Conservation (phyloP, 1,140 invertebrate genomes). For the Cydia strobilella region DNA sequence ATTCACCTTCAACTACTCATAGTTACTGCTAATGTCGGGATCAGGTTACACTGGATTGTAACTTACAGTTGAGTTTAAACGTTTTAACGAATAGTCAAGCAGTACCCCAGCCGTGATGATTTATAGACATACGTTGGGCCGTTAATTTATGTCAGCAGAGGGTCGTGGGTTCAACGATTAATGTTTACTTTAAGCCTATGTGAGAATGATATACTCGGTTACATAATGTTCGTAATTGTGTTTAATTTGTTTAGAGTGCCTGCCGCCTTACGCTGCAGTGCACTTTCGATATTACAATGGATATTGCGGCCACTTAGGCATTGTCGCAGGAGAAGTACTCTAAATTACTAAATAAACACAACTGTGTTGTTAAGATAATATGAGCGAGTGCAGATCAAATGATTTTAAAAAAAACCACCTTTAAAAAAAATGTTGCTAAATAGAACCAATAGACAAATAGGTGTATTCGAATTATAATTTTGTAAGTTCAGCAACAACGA, state of each 20-base stretch:
- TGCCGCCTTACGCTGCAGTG: background rate
- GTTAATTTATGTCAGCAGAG: conserved; percentile 17
- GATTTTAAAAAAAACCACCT: too few relatives aligned
- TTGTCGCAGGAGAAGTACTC: background rate
- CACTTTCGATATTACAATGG: background rate
- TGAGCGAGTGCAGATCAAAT: too few relatives aligned
- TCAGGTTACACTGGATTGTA: background rate
- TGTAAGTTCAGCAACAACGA: too few relatives aligned
- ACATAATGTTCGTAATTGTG: conserved; percentile 1
- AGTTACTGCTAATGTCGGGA: background rate
- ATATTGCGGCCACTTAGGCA: background rate
- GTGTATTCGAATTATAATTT: too few relatives aligned
- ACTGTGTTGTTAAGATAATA: too few relatives aligned
- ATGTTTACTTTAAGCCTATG: conserved; percentile 6
- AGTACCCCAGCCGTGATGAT: conserved; percentile 11
- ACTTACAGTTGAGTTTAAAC: background rate
- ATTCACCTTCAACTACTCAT: background rate
- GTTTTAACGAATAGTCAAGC: background rate
- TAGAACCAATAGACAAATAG: too few relatives aligned
- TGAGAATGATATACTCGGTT: conserved; percentile 7
- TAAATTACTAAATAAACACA: too few relatives aligned
- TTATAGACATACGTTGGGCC: conserved; percentile 10
- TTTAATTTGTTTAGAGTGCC: conserved; percentile 10
- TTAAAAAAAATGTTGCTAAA: too few relatives aligned
- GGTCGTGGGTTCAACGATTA: conserved; percentile 18